phyloP scores from a whole-genome alignment of 2,888 invertebrate genomes.

The Sericinus montela region DNA sequence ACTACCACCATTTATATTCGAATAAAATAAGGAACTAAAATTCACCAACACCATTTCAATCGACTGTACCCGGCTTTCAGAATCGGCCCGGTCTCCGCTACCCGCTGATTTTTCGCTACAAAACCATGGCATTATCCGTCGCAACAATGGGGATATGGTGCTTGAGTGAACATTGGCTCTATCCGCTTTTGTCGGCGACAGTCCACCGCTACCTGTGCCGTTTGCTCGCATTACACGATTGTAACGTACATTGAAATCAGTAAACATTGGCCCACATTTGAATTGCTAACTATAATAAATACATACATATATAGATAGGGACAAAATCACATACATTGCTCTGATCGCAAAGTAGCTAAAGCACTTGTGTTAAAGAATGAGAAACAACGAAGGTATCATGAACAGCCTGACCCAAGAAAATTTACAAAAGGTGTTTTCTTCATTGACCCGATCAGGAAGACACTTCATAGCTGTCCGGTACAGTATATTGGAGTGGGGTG shows the following conservation, averaged over 20 bases:
- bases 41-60: slow-evolving; percentile 2
- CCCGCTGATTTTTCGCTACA: slow-evolving; percentile 28
- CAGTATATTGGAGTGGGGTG: too few species aligned
- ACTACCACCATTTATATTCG: too few species aligned
- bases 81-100: slow-evolving; percentile 14
- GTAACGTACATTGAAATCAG: slow-evolving; percentile 1
- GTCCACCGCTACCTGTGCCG: slow-evolving; percentile 23
- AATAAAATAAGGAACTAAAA: too few species aligned
- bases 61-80: slow-evolving; percentile 16
- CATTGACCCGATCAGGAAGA: too few species aligned
- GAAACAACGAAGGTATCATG: too few species aligned
- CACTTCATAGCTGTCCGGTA: too few species aligned
- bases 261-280: neutral
- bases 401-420: too few species aligned
- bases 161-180: slow-evolving; percentile 34
- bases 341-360: too few species aligned
- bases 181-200: slow-evolving; percentile 32
- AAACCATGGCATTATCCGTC: slow-evolving; percentile 29
- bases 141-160: slow-evolving; percentile 33
- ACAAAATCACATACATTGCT: too few species aligned
- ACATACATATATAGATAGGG: too few species aligned
- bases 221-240: slow-evolving; percentile 3
- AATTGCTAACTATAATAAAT: neutral
- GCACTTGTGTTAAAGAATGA: too few species aligned
- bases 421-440: too few species aligned